Base-by-base conservation (phyloP, 2,888 invertebrate species). In the Tetropium fuscum region DNA sequence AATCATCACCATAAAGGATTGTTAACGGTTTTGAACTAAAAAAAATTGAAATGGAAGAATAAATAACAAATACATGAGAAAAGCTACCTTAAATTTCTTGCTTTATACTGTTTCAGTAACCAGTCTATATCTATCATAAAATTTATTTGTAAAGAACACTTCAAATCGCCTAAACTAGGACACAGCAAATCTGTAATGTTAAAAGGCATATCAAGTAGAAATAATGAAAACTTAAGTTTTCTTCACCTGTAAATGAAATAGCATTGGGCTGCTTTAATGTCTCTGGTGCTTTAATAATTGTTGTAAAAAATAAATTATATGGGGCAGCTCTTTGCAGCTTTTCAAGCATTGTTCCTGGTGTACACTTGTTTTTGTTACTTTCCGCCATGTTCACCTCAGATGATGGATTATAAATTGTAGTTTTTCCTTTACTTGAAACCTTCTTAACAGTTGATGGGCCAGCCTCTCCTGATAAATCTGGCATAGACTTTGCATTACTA, bases 111-210 rank as follows among this genome's bases (percentile, higher is more conserved):
- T 0, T 93, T 90, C 54, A 95, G 83, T 0, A 97, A 80, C 95
- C 96, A 98, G 0, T 90, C 91, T 6, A 94, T 85, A 71, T 97
- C 95, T 30, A 96, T 91, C 92, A 97, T 94, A 74, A 94, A 97
- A 80, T 95, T 97, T 18, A 97, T 91, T 82, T 97, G 94, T n/a
- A 93, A 81, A 0, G 90, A 90, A 36, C 87, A 85, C 66, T 89
- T 88, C 3, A 95, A 81, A 56, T 88, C 87, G 0, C 94, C 94
- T 2, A 94, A 82, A 74, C 92, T 92, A 4, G 84, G 84, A 72
- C 94, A 93, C 2, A 94, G 80, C n/a, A 94, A 84, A 81, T 94
- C 94, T 86, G 83, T 11, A 81, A 83, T 51, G 4, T 16, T 38
- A 7, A 19, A 36, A n/a, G n/a, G n/a, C n/a, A n/a, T n/a, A n/a